These are phyloP conservation scores for Bombylius discolor DNA, from an alignment of 2,888 invertebrate species.

Conservation along the genomic window DNA sequence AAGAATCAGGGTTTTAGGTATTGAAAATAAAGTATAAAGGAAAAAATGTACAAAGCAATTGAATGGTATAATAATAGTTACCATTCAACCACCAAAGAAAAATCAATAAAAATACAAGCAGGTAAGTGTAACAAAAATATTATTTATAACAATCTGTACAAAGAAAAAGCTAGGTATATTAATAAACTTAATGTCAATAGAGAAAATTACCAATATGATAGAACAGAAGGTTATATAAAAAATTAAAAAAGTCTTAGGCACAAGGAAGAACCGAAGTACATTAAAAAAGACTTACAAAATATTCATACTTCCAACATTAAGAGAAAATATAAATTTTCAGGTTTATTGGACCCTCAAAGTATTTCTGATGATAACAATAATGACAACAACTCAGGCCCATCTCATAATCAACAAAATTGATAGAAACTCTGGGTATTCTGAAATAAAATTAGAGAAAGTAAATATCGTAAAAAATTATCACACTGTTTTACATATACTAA, in stretches of 20 bases:
- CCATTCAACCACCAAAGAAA: slow-evolving; percentile 1
- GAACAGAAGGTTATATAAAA: slow-evolving; percentile 3
- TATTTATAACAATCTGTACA: neutral
- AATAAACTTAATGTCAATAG: neutral
- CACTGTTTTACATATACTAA: neutral
- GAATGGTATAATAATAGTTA: too few species aligned
- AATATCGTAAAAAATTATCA: neutral
- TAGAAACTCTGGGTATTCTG: neutral
- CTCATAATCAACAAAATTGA: neutral
- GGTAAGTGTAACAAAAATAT: neutral
- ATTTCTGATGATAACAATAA: neutral
- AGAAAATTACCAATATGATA: slow-evolving; percentile 1
- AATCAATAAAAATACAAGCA: neutral
- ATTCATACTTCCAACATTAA: slow-evolving; percentile 7
- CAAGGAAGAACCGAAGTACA: neutral
- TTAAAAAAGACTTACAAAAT: slow-evolving; percentile 1
- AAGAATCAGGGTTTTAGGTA: too few species aligned
- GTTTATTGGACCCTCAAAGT: neutral
- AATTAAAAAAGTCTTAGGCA: slow-evolving; percentile 1
- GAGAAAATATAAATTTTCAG: slow-evolving; percentile 5
- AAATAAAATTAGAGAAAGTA: neutral
- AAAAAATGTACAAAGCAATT: too few species aligned
- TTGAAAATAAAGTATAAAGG: too few species aligned
- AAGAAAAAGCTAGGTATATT: neutral
- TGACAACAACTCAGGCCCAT: neutral